Evolutionary conservation across 2,113 vertebrate genomes (phyloP).

Genomic region (Oriolus oriolus): DNA sequence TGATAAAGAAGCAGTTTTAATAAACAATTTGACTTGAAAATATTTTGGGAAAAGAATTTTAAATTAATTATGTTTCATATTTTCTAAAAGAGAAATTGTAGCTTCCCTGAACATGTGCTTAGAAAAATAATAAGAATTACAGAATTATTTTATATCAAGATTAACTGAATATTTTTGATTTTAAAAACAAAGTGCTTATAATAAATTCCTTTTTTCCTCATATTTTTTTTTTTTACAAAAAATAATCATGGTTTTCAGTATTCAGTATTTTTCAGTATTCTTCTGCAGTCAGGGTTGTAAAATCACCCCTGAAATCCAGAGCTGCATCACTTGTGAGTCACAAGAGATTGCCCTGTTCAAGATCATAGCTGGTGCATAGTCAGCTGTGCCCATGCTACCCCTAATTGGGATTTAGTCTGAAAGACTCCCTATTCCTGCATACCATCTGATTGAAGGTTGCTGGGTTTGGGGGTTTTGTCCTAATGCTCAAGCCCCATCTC

Average conservation of each 20-base stretch:
- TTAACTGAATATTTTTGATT: background rate
- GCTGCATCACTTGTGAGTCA: background rate
- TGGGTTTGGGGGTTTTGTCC: background rate
- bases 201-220: fast-evolving
- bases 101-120: background rate
- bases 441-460: background rate
- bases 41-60: background rate
- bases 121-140: background rate
- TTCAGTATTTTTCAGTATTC: background rate
- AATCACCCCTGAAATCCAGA: background rate
- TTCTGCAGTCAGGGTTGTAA: background rate
- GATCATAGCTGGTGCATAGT: background rate
- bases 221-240: background rate
- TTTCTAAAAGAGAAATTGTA: background rate
- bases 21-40: background rate
- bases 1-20: background rate
- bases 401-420: background rate
- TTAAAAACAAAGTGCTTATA: background rate
- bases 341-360: background rate
- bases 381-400: background rate
- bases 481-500: background rate
- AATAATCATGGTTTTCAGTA: background rate
- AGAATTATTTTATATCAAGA: background rate
- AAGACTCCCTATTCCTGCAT: background rate
- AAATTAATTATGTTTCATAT: background rate